A percentile compares a stretch with the other conserved stretches of the same genome.
Conservation (phyloP, 2,797 vertebrate species). For the Lates japonicus region DNA sequence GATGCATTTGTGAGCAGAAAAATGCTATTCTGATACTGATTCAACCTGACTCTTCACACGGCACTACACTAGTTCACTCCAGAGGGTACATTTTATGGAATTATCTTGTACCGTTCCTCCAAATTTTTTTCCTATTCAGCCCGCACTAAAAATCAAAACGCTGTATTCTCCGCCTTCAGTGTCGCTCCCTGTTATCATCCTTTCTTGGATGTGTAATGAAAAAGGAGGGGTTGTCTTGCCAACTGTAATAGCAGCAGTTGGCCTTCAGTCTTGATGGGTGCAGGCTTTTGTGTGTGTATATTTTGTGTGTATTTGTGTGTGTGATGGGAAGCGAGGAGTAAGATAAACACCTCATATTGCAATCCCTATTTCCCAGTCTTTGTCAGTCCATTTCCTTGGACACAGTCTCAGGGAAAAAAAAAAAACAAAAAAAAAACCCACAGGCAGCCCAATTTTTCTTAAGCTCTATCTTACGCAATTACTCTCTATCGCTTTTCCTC, state of each 20-base stretch:
- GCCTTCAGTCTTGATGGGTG: conserved; percentile 59
- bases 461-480: conserved; percentile 30
- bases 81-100: conserved; percentile 62
- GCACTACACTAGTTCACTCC: conserved; percentile 33
- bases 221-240: conserved; percentile 69
- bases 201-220: conserved; percentile 59
- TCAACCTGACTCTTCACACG: conserved; percentile 37
- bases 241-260: conserved; percentile 64
- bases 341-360: conserved; percentile 64
- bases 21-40: conserved; percentile 33
- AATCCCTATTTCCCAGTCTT: conserved; percentile 48
- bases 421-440: conserved; percentile 18
- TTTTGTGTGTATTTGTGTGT: background rate
- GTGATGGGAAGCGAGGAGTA: conserved; percentile 18
- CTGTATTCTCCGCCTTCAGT: conserved; percentile 35
- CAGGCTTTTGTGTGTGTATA: conserved; percentile 3
- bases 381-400: conserved; percentile 59
- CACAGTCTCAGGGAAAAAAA: conserved; percentile 19
- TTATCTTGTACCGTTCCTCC: conserved; percentile 61
- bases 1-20: conserved; percentile 21
- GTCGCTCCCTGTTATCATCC: conserved; percentile 58
- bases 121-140: conserved; percentile 41
- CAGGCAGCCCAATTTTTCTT: conserved; percentile 31
- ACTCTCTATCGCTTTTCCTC: conserved; percentile 32
- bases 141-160: conserved; percentile 52